Percentiles rank a stretch among this genome's conserved stretches.
phyloP scores from a whole-genome alignment of 2,113 vertebrate genomes.

The Myotis lucifugus region DNA sequence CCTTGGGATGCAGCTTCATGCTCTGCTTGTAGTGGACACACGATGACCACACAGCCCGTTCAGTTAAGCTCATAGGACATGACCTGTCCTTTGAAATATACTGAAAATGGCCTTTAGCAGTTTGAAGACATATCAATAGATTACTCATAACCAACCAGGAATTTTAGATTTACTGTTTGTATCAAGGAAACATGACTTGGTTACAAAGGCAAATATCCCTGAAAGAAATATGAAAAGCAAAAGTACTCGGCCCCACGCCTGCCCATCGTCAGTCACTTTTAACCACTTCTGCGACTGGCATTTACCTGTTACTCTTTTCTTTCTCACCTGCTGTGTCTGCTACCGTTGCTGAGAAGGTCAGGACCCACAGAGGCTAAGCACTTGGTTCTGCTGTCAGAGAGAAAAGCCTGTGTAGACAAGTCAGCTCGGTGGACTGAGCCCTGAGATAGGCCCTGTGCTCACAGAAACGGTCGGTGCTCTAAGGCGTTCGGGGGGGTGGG shows the following conservation, averaged over 20 bases:
- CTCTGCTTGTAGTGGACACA: not conserved
- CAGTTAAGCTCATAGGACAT: not conserved
- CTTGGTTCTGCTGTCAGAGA: not conserved
- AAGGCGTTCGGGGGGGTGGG: not conserved
- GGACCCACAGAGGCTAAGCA: not conserved
- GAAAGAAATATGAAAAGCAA: not conserved
- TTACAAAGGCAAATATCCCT: not conserved
- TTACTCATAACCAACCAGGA: slow-evolving; percentile 2
- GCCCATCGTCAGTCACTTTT: not conserved
- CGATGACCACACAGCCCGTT: not conserved
- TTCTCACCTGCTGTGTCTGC: not conserved
- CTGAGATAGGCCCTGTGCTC: not conserved
- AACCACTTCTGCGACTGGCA: not conserved
- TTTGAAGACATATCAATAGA: not conserved
- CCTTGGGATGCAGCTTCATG: not conserved
- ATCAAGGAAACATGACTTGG: not conserved
- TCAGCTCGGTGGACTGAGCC: not conserved
- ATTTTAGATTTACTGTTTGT: not conserved
- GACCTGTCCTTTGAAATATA: not conserved
- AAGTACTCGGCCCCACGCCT: not conserved
- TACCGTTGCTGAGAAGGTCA: not conserved
- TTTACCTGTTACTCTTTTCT: not conserved
- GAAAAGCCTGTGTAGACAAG: not conserved
- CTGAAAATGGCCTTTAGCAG: not conserved
- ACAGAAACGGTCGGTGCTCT: not conserved